Base-by-base conservation (phyloP, 2,113 vertebrate species). In the Rhabdornis inornatus region DNA sequence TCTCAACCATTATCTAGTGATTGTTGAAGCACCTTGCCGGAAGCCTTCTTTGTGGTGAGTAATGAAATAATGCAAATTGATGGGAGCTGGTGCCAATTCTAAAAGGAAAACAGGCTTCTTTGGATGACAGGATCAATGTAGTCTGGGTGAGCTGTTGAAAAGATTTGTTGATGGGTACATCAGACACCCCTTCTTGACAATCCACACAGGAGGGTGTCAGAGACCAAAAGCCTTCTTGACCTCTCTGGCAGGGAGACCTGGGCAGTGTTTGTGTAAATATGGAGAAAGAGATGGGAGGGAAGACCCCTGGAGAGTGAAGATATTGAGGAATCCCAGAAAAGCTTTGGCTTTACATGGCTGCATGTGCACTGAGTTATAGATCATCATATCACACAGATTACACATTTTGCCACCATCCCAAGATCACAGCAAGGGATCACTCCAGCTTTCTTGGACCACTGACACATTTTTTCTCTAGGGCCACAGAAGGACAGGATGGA, bases 1-100 rank as follows among this genome's bases (percentile, higher is more conserved):
- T 94, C 77, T 77, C 83, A 86, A 8, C 83, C 81, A 94, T 95
- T 97, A 96, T 94, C 87, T 91, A 90, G 79, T 60, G 83, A 93
- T 74, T 93, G 90, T 33, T 96, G 86, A 82, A 94, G 86, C 5
- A 5, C 68, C 92, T 94, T 89, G 92, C 84, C 33, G 21, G 91
- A 91, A 97, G 91, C 65, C 60, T 90, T 83, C 79, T 94, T 96
- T 95, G 70, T 69, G 90, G 81, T 93, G 60, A 75, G 53, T 90
- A 91, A 93, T 91, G 64, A 94, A 96, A 90, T 96, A 89, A 92
- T 42, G 87, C 86, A 89, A 90, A 88, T 37, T 87, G 57, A 79
- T 90, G 88, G 61, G 45, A 56, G 57, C 30, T 27, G 47, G 30
- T 70, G 91, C 76, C 35, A n/a, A 90, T 82, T 88, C 94, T 94